phyloP scores from a whole-genome alignment of 2,888 invertebrate genomes.

The Crossocerus cetratus region DNA sequence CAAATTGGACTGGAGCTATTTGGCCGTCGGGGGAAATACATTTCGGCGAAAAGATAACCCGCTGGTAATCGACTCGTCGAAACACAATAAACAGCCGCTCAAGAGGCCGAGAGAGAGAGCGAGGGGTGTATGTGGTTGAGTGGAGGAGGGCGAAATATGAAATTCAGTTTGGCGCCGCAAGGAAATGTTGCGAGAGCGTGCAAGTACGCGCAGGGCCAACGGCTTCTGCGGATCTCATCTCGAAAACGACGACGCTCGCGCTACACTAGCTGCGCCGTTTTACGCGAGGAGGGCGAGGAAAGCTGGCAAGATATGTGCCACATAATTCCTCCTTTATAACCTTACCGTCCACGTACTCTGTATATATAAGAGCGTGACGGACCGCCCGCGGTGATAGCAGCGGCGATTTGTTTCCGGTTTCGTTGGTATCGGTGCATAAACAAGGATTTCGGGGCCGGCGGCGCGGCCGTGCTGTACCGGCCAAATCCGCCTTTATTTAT shows the following conservation, averaged over 20 bases:
- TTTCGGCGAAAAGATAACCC: not conserved
- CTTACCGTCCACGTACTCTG: not conserved
- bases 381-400: not conserved
- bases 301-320: not conserved
- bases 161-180: constrained; percentile 2
- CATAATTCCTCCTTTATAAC: constrained; percentile 3
- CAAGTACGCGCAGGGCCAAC: not conserved
- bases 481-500: not conserved
- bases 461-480: not conserved
- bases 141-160: not conserved
- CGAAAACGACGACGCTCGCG: not conserved
- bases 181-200: not conserved
- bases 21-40: not conserved
- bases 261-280: not conserved
- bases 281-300: not conserved
- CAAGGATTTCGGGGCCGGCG: not conserved
- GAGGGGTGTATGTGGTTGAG: not conserved
- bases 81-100: not conserved
- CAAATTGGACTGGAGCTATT: not conserved
- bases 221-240: not conserved
- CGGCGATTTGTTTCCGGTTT: not conserved
- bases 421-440: not conserved
- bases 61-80: not conserved
- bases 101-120: too few relatives aligned
- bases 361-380: not conserved